phyloP scores from a whole-genome alignment of 2,797 vertebrate genomes.

The Coregonus ussuriensis region DNA sequence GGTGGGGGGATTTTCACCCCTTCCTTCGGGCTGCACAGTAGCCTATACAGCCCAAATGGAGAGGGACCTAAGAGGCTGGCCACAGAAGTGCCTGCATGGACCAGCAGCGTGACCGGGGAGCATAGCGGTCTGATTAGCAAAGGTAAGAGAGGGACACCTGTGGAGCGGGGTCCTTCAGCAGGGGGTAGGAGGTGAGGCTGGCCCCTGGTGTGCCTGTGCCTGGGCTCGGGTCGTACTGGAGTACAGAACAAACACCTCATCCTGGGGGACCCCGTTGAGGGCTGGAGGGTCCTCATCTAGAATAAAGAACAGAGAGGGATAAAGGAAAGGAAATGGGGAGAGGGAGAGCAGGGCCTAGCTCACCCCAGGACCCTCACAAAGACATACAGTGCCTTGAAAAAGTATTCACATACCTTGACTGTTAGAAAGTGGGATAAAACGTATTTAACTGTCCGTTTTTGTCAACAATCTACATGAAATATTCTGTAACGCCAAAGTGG shows the following conservation, averaged over 20 bases:
- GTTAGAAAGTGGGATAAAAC: too few species aligned
- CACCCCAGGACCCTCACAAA: constrained; percentile 15
- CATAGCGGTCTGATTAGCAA: constrained; percentile 63
- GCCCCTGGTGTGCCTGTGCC: constrained; percentile 44
- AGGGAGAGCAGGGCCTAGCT: constrained; percentile 7
- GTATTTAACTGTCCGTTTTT: too few species aligned
- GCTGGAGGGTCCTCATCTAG: constrained; percentile 30
- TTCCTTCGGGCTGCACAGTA: constrained; percentile 38
- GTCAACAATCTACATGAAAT: too few species aligned
- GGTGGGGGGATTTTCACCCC: constrained; percentile 26
- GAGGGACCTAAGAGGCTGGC: constrained; percentile 55
- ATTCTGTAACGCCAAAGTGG: too few species aligned
- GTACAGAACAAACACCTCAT: constrained; percentile 45
- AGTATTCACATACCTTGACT: too few species aligned
- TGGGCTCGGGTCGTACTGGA: constrained; percentile 47
- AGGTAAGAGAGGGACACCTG: too few species aligned
- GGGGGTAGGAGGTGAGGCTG: constrained; percentile 30
- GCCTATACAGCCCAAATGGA: constrained; percentile 38
- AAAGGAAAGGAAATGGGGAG: constrained; percentile 27
- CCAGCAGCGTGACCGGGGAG: constrained; percentile 60
- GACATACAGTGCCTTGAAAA: constrained; percentile 13
- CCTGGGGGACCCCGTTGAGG: constrained; percentile 29
- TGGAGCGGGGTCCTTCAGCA: constrained; percentile 37
- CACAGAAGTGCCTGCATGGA: constrained; percentile 45
- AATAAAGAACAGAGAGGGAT: constrained; percentile 28